Percentiles rank a stretch among this genome's conserved stretches.
Conservation (phyloP, 2,888 invertebrate species). For the Anaspis maculata region DNA sequence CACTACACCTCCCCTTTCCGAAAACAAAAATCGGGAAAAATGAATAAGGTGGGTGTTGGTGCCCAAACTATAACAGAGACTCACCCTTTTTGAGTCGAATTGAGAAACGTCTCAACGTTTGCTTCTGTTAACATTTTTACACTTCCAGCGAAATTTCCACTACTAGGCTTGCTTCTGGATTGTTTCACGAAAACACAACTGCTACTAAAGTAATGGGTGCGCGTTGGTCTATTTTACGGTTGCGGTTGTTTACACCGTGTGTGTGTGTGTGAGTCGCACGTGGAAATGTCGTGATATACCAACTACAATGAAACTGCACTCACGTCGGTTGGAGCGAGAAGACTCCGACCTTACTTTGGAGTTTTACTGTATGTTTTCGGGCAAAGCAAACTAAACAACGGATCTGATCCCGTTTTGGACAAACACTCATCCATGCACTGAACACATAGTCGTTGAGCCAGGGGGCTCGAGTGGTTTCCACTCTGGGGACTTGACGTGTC, state of each 20-base stretch:
- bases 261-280: constrained; percentile 19
- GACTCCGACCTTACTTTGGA: constrained; percentile 5
- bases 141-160: constrained; percentile 1
- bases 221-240: constrained; percentile 20
- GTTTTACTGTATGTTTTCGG: constrained; percentile 1
- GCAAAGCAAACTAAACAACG: constrained; percentile 1
- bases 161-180: not conserved
- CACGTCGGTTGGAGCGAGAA: constrained; percentile 10
- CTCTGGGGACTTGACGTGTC: no score
- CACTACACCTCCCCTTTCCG: no score
- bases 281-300: constrained; percentile 3
- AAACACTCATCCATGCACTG: no score
- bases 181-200: constrained; percentile 4
- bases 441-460: no score
- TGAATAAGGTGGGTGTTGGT: no score
- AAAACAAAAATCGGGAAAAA: no score
- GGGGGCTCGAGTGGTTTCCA: no score
- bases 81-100: no score
- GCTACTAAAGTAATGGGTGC: constrained; percentile 11
- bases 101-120: constrained; percentile 4
- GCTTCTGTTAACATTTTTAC: constrained; percentile 11
- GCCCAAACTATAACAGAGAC: no score
- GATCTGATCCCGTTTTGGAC: no score
- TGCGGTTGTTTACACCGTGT: constrained; percentile 21
- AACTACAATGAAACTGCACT: constrained; percentile 11